Evolutionary conservation across 2,888 invertebrate genomes (phyloP).

Genomic region (Catotricha subobsoleta): DNA sequence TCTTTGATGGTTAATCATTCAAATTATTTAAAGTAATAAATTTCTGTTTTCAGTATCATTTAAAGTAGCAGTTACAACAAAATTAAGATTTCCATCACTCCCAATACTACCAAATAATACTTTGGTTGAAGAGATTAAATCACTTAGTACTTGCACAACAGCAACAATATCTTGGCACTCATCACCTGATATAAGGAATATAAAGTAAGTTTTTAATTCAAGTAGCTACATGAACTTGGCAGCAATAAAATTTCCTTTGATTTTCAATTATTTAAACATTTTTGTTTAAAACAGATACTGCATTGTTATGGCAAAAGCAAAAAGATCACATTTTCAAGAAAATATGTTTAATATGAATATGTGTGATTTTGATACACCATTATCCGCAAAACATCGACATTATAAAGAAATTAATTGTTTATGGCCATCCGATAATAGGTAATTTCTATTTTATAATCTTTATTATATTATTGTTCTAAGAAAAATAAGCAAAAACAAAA

Average conservation of each 20-base stretch:
- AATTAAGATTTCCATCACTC: slow-evolving; percentile 28
- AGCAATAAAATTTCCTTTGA: not conserved
- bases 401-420: too few species aligned
- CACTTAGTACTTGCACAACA: slow-evolving; percentile 33
- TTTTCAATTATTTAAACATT: not conserved
- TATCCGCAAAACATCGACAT: not conserved
- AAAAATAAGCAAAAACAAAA: too few species aligned
- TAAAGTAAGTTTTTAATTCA: slow-evolving; percentile 24
- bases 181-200: slow-evolving; percentile 29
- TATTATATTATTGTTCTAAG: too few species aligned
- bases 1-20: too few species aligned
- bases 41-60: slow-evolving; percentile 7
- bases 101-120: slow-evolving; percentile 36
- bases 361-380: not conserved
- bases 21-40: not conserved
- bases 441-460: too few species aligned
- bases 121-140: slow-evolving; percentile 33
- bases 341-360: not conserved
- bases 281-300: not conserved
- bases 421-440: too few species aligned
- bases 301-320: not conserved
- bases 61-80: slow-evolving; percentile 34
- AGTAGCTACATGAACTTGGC: too few species aligned
- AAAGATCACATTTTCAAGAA: not conserved
- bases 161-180: slow-evolving; percentile 39